These are phyloP conservation scores for Lutraria lutraria DNA, from an alignment of 2,888 invertebrate genomes.

Conservation along the genomic window DNA sequence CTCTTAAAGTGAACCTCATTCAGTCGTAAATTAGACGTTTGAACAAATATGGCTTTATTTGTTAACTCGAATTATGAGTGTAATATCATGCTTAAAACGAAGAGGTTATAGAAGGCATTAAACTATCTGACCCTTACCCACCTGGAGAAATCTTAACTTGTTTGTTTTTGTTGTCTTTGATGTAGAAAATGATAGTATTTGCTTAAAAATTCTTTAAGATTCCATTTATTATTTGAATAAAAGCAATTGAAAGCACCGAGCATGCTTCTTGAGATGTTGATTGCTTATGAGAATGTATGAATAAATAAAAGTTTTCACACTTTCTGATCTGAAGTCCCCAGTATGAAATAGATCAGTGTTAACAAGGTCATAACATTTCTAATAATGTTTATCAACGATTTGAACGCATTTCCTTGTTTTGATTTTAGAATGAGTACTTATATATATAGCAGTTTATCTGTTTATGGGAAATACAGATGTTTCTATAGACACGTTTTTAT, in stretches of 20 bases:
- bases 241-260: conserved; percentile 14
- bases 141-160: neutral
- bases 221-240: conserved; percentile 24
- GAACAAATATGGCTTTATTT: conserved; percentile 19
- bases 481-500: neutral
- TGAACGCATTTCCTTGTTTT: conserved; percentile 5
- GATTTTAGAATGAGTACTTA: neutral
- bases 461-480: neutral
- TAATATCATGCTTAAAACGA: conserved; percentile 1
- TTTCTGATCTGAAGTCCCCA: neutral
- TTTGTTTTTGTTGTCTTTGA: conserved; percentile 24
- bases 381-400: neutral
- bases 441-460: too few relatives aligned
- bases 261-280: neutral
- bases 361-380: conserved; percentile 16
- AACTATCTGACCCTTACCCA: conserved; percentile 10
- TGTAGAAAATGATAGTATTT: conserved; percentile 32
- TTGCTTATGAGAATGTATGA: conserved; percentile 5
- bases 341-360: neutral
- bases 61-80: neutral
- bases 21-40: conserved; percentile 8
- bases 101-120: conserved; percentile 4
- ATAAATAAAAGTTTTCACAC: neutral
- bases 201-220: conserved; percentile 22
- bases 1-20: neutral